Base-by-base conservation (phyloP, 2,888 invertebrate species). In the Sminthurinus aureus region DNA sequence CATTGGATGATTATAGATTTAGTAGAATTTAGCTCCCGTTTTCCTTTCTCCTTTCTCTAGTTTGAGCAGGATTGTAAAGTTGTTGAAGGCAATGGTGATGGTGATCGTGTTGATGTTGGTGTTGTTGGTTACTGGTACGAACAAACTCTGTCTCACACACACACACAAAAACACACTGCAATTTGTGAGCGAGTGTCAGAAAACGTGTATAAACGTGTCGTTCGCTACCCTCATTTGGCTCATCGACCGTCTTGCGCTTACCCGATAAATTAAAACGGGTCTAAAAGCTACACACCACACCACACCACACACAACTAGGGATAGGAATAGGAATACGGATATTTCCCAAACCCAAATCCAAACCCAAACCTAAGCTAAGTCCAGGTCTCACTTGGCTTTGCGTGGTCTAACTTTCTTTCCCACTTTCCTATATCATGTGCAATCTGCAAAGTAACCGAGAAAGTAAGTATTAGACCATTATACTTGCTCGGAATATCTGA, bases 181-280 rank as follows among this genome's bases (percentile, higher is more conserved):
- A 79, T 79, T 79, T 79, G 79, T 79, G 79, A 79, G 69, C 69
- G 79, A 79, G 79, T 79, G 79, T 79, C 79, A 79, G 51, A 79
- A 69, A 58, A 58, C 6, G 38, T 38, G 38, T 38, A 38, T 38
- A 38, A 80, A 80, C 81, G 75, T 81, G 81, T 81, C 81, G 74
- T 64, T 81, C 18, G 81, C 81, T 81, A 81, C 77, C 78, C 82
- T 82, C 78, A 77, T 78, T 82, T 82, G 82, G 82, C 82, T 82
- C 82, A 71, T 78, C 76, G 82, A 71, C 82, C 82, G 82, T 82
- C 82, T 82, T 82, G 82, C 82, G 82, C 82, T 82, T 77, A 82
- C 69, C 69, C 77, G 81, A 81, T 81, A 81, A 81, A 81, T 81
- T 81, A 81, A 81, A 81, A 81, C 74, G 69, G 51, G 66, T 79